phyloP scores from a whole-genome alignment of 37 sponge, comb jelly and placozoan genomes.

The Ianthella basta region DNA sequence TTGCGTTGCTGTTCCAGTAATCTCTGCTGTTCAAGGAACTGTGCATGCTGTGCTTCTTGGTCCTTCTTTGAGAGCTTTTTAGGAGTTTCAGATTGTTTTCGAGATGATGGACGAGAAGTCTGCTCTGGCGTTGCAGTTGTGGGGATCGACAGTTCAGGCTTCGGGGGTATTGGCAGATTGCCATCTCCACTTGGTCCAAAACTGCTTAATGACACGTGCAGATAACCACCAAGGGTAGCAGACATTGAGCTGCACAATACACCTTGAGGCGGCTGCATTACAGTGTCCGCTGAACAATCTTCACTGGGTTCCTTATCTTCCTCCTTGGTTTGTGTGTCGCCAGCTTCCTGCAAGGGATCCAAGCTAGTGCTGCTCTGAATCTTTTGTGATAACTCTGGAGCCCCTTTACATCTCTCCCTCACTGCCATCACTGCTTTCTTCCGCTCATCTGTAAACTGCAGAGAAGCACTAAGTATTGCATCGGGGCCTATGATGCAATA shows the following conservation, averaged over 20 bases:
- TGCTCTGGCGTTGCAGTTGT: background rate
- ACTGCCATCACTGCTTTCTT: background rate
- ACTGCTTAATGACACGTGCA: conserved; percentile 49
- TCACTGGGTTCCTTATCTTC: background rate
- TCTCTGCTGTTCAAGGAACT: conserved; percentile 58
- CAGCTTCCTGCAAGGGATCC: background rate
- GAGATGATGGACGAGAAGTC: conserved; percentile 29
- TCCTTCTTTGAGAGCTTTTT: conserved; percentile 69
- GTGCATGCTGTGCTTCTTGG: conserved; percentile 58
- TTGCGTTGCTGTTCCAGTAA: conserved; percentile 49
- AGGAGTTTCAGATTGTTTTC: conserved; percentile 33
- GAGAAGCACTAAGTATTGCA: background rate
- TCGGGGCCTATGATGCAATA: background rate
- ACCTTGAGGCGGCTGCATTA: conserved; percentile 37
- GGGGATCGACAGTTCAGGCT: conserved; percentile 7
- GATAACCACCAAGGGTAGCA: conserved; percentile 42
- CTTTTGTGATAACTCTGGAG: background rate
- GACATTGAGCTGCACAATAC: conserved; percentile 23
- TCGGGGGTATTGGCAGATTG: conserved; percentile 22
- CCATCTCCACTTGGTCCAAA: conserved; percentile 78
- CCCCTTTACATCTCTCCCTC: background rate
- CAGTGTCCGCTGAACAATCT: background rate
- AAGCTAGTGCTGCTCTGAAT: background rate
- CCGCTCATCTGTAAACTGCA: background rate
- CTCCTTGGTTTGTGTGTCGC: background rate